These are phyloP conservation scores for Dasypus novemcinctus DNA, from an alignment of 2,113 vertebrate genomes.

Conservation along the genomic window DNA sequence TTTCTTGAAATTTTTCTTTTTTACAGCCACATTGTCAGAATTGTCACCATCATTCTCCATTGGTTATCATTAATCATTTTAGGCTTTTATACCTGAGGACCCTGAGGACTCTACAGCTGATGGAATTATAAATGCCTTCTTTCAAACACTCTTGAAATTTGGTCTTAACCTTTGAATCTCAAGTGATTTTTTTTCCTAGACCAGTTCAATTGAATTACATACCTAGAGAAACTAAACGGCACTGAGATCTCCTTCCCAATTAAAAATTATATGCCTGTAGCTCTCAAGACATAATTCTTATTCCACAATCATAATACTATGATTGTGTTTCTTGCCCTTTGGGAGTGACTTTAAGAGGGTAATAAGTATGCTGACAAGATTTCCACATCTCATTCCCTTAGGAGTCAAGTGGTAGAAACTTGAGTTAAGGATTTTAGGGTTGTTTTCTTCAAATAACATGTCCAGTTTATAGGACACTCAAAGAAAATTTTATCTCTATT, in stretches of 20 bases:
- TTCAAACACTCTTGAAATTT: conserved; percentile 5
- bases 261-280: not conserved
- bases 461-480: not conserved
- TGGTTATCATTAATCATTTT: not conserved
- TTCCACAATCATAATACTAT: not conserved
- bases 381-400: not conserved
- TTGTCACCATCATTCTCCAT: not conserved
- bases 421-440: not conserved
- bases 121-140: conserved; percentile 21
- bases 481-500: not conserved
- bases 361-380: not conserved
- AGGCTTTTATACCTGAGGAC: not conserved
- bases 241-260: not conserved
- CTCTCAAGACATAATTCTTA: not conserved
- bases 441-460: conserved; percentile 9
- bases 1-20: conserved; percentile 31
- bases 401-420: not conserved
- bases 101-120: not conserved
- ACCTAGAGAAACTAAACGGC: not conserved
- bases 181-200: not conserved
- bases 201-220: not conserved
- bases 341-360: not conserved
- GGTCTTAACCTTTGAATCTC: conserved; percentile 35
- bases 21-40: not conserved
- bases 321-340: not conserved